Evolutionary conservation across 2,113 vertebrate genomes (phyloP), one percentile per base, ranked within the genome.

Genomic region (Cariama cristata): DNA sequence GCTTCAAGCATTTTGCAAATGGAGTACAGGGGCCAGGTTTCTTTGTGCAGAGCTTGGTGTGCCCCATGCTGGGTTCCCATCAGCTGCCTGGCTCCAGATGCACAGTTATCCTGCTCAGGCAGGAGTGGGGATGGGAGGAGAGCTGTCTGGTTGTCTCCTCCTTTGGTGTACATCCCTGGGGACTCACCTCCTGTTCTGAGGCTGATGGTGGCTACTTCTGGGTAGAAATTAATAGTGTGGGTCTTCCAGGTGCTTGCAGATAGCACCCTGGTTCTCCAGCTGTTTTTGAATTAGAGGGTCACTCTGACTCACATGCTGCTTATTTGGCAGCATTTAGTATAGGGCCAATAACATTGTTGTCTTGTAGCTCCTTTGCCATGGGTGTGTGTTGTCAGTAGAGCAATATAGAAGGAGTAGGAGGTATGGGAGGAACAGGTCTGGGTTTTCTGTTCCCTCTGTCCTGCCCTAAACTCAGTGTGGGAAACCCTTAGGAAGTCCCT

Each of bases 41-140:
- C 52, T 38, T 77, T 50, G 21, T 45, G 35, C 58, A 85, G 47
- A 58, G 52, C 67, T 79, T 81, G 69, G 52, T 71, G 50, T 55
- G 27, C 40, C n/a, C 72, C 60, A 20, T 67, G 76, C 90, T 83
- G 92, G 26, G 77, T 63, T 95, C 50, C 40, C 4, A 4, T 80
- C 52, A 77, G 60, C 83, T 92, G 50, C 58, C 56, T 75, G 63
- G n/a, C 59, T 97, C 63, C 86, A 89, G 64, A 92, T 92, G n/a
- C 67, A 20, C 42, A 53, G 56, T 35, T 81, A 47, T 60, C 80
- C 52, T 38, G 56, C 28, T 63, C 38, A 50, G 60, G 59, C 38
- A 72, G 49, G 44, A 63, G 28, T 18, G 28, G 20, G 32, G 19
- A 50, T 63, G 28, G 26, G 26, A 72, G 22, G 30, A 91, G 33